A percentile compares a stretch with the other conserved stretches of the same genome.
Conservation (phyloP, 2,113 vertebrate species). For the Gallinago undulata region DNA sequence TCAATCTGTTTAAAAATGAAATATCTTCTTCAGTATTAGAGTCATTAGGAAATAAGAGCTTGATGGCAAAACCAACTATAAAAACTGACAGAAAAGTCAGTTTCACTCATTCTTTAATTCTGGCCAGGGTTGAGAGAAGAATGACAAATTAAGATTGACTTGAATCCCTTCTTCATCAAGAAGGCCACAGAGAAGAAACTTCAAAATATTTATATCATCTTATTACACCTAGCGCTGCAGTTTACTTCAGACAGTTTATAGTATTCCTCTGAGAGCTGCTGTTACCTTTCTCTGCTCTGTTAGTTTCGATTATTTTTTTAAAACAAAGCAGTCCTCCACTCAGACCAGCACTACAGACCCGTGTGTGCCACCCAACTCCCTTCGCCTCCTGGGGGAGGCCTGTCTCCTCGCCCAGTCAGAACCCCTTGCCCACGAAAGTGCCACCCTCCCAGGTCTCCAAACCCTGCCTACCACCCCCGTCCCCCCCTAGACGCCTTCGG, state of each 20-base stretch:
- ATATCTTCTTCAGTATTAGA: neutral
- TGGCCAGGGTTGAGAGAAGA: neutral
- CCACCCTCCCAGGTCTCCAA: neutral
- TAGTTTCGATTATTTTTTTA: neutral
- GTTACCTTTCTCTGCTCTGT: neutral
- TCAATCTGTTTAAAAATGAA: neutral
- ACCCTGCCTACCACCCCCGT: neutral
- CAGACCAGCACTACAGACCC: neutral
- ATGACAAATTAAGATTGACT: neutral
- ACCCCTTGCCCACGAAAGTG: neutral
- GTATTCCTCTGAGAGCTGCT: neutral
- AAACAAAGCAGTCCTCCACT: neutral
- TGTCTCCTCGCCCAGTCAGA: accelerated
- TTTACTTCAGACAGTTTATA: neutral
- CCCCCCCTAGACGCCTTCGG: neutral
- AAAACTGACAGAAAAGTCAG: neutral
- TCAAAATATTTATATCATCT: neutral
- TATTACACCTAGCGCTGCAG: neutral
- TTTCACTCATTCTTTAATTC: neutral
- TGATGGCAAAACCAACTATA: neutral
- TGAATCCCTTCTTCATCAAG: neutral
- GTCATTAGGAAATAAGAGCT: neutral
- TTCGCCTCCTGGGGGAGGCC: accelerated
- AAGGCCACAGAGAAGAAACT: neutral
- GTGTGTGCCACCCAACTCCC: accelerated